Conservation (phyloP, 37 sponge, comb jelly and placozoan species). For the Hexactinellida sp. region DNA sequence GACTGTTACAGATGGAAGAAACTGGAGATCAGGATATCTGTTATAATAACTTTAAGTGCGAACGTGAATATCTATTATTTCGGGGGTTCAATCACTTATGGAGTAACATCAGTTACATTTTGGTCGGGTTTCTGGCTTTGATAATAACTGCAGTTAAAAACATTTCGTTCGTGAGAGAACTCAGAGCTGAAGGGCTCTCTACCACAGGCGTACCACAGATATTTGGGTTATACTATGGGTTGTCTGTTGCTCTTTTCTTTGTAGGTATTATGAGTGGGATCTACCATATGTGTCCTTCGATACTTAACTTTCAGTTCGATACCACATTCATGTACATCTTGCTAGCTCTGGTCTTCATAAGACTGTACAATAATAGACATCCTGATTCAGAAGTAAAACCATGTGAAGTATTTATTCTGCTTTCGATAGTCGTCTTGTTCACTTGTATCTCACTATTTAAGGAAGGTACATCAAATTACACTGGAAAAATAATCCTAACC, state of each 20-base stretch:
- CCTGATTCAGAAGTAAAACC: neutral
- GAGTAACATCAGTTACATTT: neutral
- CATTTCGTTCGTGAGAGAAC: neutral
- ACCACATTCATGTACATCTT: constrained; percentile 32
- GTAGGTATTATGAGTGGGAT: constrained; percentile 10
- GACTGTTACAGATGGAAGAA: neutral
- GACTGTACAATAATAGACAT: neutral
- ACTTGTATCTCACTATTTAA: neutral
- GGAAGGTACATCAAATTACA: too few species aligned
- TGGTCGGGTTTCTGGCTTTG: neutral
- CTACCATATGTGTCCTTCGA: constrained; percentile 30
- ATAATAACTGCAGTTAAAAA: neutral
- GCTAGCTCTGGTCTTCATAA: neutral
- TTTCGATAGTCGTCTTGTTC: neutral
- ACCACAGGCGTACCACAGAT: constrained; percentile 5
- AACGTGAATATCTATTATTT: neutral
- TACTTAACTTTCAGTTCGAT: constrained; percentile 31
- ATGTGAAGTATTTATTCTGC: neutral
- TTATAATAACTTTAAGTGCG: constrained; percentile 5
- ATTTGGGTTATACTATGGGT: neutral
- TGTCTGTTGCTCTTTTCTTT: neutral
- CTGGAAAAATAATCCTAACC: neutral
- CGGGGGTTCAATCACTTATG: neutral
- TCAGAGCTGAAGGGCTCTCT: neutral
- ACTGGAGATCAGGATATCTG: constrained; percentile 8